phyloP scores from a whole-genome alignment of 1,140 invertebrate genomes.

The Periplaneta americana region DNA sequence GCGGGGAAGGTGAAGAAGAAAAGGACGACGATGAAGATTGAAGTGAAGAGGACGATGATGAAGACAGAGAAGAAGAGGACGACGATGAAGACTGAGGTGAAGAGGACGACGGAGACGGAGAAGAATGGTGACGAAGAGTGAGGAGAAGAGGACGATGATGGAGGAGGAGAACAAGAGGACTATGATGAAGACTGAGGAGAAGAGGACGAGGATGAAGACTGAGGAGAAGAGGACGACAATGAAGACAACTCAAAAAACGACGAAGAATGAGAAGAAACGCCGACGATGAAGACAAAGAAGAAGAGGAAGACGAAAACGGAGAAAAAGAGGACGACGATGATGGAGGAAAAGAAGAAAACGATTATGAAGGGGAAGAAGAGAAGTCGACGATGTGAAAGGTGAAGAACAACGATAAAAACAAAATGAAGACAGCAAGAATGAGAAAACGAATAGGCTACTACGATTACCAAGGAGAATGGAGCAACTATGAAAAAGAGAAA shows the following conservation, averaged over 20 bases:
- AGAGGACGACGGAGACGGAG: background rate
- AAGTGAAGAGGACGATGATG: background rate
- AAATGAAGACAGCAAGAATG: too few species aligned
- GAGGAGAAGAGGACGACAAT: too few species aligned
- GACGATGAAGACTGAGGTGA: background rate
- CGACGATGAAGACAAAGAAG: background rate
- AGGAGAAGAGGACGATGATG: too few species aligned
- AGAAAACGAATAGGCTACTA: too few species aligned
- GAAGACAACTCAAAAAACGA: background rate
- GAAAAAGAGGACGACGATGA: background rate
- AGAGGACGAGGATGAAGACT: too few species aligned
- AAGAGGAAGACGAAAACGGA: background rate
- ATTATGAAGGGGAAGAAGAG: background rate
- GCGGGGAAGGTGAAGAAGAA: background rate
- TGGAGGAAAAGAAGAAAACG: background rate
- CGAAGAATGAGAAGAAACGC: too few species aligned
- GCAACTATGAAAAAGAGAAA: too few species aligned
- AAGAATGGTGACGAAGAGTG: background rate
- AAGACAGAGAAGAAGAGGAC: background rate
- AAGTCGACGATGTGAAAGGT: background rate
- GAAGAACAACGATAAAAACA: too few species aligned
- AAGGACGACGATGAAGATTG: background rate
- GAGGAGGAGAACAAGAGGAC: background rate
- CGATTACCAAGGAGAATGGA: too few species aligned
- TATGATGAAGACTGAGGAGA: background rate